These are phyloP conservation scores for Entomobrya multifasciata DNA, from an alignment of 2,888 invertebrate genomes.

Conservation along the genomic window DNA sequence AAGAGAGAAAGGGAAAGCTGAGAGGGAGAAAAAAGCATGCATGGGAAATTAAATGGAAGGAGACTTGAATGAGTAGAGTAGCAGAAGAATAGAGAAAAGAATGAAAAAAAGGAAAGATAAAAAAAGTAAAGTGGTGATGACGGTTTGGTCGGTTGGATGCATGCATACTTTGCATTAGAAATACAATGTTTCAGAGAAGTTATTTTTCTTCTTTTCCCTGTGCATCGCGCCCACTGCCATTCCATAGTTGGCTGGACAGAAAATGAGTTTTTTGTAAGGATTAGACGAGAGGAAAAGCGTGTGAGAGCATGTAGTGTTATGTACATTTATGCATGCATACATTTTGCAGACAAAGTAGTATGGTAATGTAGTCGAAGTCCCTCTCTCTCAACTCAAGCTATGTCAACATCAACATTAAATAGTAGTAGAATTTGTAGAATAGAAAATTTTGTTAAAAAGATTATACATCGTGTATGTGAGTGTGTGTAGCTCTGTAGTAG, in stretches of 20 bases:
- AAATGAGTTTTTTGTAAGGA: constrained; percentile 64
- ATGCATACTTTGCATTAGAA: neutral
- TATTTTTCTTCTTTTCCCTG: constrained; percentile 31
- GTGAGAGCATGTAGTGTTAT: constrained; percentile 3
- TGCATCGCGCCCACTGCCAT: neutral
- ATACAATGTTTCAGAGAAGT: neutral
- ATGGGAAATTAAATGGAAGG: constrained; percentile 65
- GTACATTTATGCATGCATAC: neutral
- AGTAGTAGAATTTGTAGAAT: constrained; percentile 8
- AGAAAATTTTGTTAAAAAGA: constrained; percentile 33
- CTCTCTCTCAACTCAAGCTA: neutral
- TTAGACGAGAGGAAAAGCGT: constrained; percentile 35
- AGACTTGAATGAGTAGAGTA: constrained; percentile 53
- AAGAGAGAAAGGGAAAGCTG: neutral
- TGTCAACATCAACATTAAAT: constrained; percentile 29
- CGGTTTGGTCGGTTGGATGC: constrained; percentile 38
- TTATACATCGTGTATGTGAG: neutral
- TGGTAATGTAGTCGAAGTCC: neutral
- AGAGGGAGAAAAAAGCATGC: constrained; percentile 34
- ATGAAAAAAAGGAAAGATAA: constrained; percentile 28
- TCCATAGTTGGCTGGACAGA: constrained; percentile 52
- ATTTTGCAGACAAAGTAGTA: neutral
- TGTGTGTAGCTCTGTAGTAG: neutral
- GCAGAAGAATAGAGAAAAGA: constrained; percentile 30
- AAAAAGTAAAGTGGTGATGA: constrained; percentile 59